phyloP scores from a whole-genome alignment of 2,797 vertebrate species.

The Propithecus perrieri region DNA sequence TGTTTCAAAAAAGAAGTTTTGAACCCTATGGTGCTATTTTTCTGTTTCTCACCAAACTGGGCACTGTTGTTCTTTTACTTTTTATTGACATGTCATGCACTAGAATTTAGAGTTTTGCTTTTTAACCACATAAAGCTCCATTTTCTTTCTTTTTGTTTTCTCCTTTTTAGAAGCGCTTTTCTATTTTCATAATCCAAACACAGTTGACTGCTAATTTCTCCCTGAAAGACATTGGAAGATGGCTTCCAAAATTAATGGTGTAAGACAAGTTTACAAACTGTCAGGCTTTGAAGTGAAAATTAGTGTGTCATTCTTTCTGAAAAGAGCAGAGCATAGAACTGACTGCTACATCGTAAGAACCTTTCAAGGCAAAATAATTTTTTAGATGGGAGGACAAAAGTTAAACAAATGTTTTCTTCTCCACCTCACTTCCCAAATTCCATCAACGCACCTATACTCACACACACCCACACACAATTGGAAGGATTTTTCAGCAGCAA shows the following conservation, averaged over 20 bases:
- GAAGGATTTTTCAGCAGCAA: not conserved
- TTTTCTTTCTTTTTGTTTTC: slow-evolving; percentile 36
- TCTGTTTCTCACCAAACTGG: not conserved
- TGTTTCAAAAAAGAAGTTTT: slow-evolving; percentile 64
- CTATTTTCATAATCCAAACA: slow-evolving; percentile 73
- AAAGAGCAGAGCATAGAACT: slow-evolving; percentile 47
- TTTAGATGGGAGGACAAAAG: slow-evolving; percentile 24
- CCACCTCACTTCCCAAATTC: not conserved
- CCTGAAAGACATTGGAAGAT: slow-evolving; percentile 72
- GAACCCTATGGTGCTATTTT: slow-evolving; percentile 34
- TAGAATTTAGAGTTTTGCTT: slow-evolving; percentile 67
- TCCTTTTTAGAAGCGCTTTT: not conserved
- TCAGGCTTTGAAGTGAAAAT: slow-evolving; percentile 81
- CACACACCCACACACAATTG: not conserved
- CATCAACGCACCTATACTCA: not conserved
- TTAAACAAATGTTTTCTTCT: slow-evolving; percentile 35
- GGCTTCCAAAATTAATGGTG: slow-evolving; percentile 77
- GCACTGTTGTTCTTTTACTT: slow-evolving; percentile 55
- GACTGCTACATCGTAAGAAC: slow-evolving; percentile 51
- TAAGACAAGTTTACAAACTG: slow-evolving; percentile 83
- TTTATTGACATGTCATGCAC: slow-evolving; percentile 48
- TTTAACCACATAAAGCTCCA: slow-evolving; percentile 66
- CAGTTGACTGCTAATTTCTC: slow-evolving; percentile 80
- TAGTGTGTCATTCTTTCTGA: slow-evolving; percentile 68
- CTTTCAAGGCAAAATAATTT: slow-evolving; percentile 32